Conservation (phyloP, 2,113 vertebrate species). For the Nothocercus nigrocapillus region DNA sequence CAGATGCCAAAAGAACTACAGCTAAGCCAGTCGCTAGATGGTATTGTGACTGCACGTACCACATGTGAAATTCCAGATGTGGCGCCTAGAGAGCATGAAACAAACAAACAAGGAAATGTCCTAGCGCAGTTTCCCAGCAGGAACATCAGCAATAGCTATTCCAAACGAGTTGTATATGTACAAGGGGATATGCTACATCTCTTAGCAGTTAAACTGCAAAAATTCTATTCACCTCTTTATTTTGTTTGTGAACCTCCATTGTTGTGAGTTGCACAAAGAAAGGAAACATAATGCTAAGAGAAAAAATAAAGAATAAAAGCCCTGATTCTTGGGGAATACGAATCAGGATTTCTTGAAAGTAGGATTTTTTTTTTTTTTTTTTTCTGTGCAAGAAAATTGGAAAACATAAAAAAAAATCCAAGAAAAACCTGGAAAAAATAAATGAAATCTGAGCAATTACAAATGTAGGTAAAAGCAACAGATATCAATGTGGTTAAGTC, state of each 20-base stretch:
- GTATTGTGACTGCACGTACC: neutral
- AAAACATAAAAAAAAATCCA: neutral
- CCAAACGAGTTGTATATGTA: neutral
- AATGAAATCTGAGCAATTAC: neutral
- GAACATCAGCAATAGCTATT: neutral
- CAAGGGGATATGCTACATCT: neutral
- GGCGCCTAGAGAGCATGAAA: neutral
- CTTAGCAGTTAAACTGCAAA: neutral
- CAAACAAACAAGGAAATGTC: neutral
- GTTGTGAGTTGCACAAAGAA: neutral
- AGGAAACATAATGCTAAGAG: neutral
- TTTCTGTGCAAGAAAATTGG: neutral
- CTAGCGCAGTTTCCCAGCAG: neutral
- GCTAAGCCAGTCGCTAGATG: neutral
- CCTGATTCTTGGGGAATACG: neutral
- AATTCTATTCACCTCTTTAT: rapidly evolving
- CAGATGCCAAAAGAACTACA: neutral
- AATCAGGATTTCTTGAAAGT: neutral
- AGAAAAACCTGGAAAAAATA: neutral
- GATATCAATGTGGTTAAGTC: neutral
- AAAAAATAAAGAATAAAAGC: neutral
- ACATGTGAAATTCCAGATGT: neutral
- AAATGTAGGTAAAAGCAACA: neutral
- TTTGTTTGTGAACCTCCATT: neutral
- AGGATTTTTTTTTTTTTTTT: neutral